Evolutionary conservation across 2,113 vertebrate genomes (phyloP), one percentile per base, ranked within the genome.

Genomic region (Rostratula benghalensis): DNA sequence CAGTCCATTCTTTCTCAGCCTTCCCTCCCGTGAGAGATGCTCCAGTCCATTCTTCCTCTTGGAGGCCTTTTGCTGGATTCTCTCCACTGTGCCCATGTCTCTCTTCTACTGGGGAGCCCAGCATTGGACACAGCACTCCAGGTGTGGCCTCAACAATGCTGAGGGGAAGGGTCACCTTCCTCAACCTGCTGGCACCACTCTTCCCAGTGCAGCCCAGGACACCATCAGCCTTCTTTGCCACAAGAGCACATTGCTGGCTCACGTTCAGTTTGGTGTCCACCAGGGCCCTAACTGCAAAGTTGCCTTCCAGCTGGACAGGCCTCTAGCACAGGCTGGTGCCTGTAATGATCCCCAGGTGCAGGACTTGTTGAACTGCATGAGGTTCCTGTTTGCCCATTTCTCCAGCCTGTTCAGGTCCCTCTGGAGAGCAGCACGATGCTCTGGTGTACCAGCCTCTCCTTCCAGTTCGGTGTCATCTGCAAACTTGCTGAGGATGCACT

Each of bases 351-450:
- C 18, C 23, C 9, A 6, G 4, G 2, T 12, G 12, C 30, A 20
- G 25, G 33, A 20, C 20, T 41, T 7, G 30, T 6, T 37, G 45
- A 60, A 13, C 12, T 11, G 13, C 25, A 3, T 8, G 51, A 24
- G 3, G 22, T 4, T 56, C 50, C 10, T 7, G 28, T 5, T 3
- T 6, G 22, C 17, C 16, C 10, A 7, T 33, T 39, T 46, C 28
- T 18, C 9, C 41, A 23, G 33, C 28, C 24, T 10, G 43, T 11
- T 30, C 11, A 11, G 18, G 30, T 18, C n/a, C 15, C 65, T 60
- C 37, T 10, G 65, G 30, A 3, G 1, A 6, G 18, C 60, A 60
- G 28, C n/a, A 22, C 0, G 2, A 10, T 37, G 3, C 25, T 21
- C 27, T 10, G 27, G 13, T 5, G 6, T 3, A 9, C 3, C n/a